phyloP scores from a whole-genome alignment of 2,113 vertebrate species.

The Ivindomyrus marchei region DNA sequence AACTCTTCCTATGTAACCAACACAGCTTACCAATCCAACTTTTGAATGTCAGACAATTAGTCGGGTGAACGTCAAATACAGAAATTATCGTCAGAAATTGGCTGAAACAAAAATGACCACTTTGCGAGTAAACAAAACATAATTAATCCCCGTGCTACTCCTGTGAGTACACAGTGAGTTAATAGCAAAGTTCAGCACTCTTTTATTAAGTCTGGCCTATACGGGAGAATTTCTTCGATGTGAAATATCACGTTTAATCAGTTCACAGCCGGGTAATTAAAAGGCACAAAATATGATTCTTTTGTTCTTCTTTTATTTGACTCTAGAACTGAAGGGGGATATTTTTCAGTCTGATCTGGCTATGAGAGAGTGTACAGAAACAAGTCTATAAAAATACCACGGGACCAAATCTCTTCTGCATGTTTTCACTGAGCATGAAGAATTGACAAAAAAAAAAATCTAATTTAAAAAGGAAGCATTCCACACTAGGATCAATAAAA shows the following conservation, averaged over 20 bases:
- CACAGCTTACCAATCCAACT: background rate
- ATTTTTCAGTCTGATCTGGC: background rate
- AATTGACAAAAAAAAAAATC: background rate
- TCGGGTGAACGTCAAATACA: background rate
- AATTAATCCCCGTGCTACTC: background rate
- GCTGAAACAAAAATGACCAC: background rate
- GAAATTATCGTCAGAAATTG: background rate
- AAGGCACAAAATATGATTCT: background rate
- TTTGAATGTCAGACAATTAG: background rate
- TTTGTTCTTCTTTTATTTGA: background rate
- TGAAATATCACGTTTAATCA: background rate
- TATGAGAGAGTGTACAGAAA: background rate
- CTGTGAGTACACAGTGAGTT: background rate
- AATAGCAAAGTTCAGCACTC: background rate
- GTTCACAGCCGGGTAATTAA: background rate
- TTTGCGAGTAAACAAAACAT: background rate
- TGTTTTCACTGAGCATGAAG: background rate
- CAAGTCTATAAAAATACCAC: background rate
- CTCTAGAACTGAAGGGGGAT: background rate
- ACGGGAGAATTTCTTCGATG: background rate
- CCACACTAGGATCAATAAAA: background rate
- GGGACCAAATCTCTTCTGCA: background rate
- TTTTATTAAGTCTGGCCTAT: background rate
- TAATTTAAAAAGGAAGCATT: background rate
- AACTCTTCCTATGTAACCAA: background rate